Conservation (phyloP, 2,888 invertebrate species). For the Gymnosoma rotundatum region DNA sequence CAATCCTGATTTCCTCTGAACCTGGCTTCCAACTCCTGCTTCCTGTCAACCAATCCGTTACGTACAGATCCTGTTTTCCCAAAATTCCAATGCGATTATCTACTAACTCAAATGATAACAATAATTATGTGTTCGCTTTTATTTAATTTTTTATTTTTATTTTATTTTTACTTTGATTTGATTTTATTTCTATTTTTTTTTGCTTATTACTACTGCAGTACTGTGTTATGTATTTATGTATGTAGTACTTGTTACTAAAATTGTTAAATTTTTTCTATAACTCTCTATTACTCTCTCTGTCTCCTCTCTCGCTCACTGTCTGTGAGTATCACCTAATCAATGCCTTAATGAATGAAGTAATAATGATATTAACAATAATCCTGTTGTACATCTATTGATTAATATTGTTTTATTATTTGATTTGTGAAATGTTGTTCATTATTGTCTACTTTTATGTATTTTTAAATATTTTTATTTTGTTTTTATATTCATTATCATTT, state of each 20-base stretch:
- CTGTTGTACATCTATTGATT: conserved; percentile 22
- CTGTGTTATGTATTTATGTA: conserved; percentile 4
- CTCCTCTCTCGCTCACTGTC: conserved; percentile 6
- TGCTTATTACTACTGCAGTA: background rate
- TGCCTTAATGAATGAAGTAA: conserved; percentile 42
- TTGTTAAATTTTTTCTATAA: conserved; percentile 40
- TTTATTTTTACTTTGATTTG: conserved; percentile 10
- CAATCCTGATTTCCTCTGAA: conserved; percentile 23
- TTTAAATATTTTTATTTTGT: conserved; percentile 65
- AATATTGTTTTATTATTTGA: conserved; percentile 46
- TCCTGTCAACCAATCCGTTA: conserved; percentile 47
- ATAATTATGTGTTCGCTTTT: conserved; percentile 49
- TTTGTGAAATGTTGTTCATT: conserved; percentile 80
- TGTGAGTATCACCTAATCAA: background rate
- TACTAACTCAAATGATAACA: conserved; percentile 65
- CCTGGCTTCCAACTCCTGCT: conserved; percentile 25
- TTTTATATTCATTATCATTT: conserved; percentile 72
- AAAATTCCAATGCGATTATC: conserved; percentile 42
- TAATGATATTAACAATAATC: conserved; percentile 33
- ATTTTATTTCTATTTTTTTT: conserved; percentile 24
- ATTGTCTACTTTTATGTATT: conserved; percentile 71
- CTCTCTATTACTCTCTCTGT: background rate
- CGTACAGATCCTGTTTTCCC: conserved; percentile 40
- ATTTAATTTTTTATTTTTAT: conserved; percentile 17
- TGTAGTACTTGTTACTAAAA: conserved; percentile 61